A percentile compares a stretch with the other conserved stretches of the same genome.
Conservation (phyloP, 2,797 vertebrate genomes). For the Odontamblyopus rebecca region DNA sequence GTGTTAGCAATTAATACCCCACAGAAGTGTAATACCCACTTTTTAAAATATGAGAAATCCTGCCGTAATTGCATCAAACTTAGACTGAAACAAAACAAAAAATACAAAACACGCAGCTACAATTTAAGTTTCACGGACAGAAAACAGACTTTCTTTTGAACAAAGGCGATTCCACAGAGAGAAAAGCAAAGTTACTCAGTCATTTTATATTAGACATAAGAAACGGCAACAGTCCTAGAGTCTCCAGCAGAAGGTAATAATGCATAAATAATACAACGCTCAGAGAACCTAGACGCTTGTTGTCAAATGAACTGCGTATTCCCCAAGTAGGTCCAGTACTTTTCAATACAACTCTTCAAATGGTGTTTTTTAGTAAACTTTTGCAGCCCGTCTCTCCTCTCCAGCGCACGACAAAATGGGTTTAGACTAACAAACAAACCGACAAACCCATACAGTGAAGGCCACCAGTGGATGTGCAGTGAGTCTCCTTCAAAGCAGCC, state of each 20-base stretch:
- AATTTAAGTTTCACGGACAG: not conserved
- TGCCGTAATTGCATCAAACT: no score
- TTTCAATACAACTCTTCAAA: slow-evolving; percentile 39
- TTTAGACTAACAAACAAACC: slow-evolving; percentile 77
- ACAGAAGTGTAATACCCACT: no score
- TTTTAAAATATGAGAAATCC: no score
- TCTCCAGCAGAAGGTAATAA: slow-evolving; percentile 10
- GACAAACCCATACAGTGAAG: slow-evolving; percentile 40
- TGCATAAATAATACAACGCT: not conserved
- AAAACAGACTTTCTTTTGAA: not conserved
- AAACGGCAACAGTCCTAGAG: not conserved
- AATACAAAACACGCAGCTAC: no score
- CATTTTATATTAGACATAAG: not conserved
- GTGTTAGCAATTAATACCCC: no score
- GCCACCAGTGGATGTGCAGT: slow-evolving; percentile 74
- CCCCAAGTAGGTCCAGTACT: slow-evolving; percentile 24
- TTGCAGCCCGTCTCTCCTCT: slow-evolving; percentile 29
- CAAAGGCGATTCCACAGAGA: not conserved
- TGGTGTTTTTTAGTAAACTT: slow-evolving; percentile 43
- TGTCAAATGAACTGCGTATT: slow-evolving; percentile 14
- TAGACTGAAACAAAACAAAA: no score
- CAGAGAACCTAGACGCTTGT: not conserved
- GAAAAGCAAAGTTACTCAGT: not conserved
- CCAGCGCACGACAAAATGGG: slow-evolving; percentile 68
- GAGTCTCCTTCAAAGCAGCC: slow-evolving; percentile 80